phyloP scores from a whole-genome alignment of 2,797 vertebrate genomes.

The Bradypus variegatus region DNA sequence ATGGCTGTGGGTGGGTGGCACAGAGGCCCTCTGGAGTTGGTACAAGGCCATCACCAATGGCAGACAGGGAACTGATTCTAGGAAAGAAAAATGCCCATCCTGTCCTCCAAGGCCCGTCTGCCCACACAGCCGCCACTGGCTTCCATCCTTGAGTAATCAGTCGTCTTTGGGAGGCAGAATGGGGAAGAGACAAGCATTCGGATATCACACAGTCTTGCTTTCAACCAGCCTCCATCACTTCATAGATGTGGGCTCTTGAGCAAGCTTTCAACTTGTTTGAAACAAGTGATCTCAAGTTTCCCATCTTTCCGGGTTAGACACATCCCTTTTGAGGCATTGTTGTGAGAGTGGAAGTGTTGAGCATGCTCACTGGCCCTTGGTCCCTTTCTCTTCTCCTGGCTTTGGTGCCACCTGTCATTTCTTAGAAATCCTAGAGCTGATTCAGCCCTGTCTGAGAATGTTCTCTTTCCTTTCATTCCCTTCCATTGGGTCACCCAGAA shows the following conservation, averaged over 20 bases:
- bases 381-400: too few species aligned
- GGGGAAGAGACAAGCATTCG: background rate
- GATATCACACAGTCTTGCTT: background rate
- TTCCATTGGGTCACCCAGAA: too few species aligned
- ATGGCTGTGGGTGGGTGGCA: background rate
- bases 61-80: too few species aligned
- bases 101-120: background rate
- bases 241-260: too few species aligned
- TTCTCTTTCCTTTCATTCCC: background rate
- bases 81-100: background rate
- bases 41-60: too few species aligned
- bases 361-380: fast-evolving
- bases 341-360: background rate
- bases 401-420: background rate
- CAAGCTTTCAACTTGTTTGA: too few species aligned
- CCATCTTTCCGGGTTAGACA: background rate
- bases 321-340: fast-evolving
- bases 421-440: fast-evolving
- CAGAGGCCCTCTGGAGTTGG: background rate
- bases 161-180: background rate
- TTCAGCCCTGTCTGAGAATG: fast-evolving
- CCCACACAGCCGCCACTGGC: fast-evolving
- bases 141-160: fast-evolving
- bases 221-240: fast-evolving
- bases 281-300: background rate